phyloP scores from a whole-genome alignment of 2,797 vertebrate genomes.

The Muraenolepis orangiensis region DNA sequence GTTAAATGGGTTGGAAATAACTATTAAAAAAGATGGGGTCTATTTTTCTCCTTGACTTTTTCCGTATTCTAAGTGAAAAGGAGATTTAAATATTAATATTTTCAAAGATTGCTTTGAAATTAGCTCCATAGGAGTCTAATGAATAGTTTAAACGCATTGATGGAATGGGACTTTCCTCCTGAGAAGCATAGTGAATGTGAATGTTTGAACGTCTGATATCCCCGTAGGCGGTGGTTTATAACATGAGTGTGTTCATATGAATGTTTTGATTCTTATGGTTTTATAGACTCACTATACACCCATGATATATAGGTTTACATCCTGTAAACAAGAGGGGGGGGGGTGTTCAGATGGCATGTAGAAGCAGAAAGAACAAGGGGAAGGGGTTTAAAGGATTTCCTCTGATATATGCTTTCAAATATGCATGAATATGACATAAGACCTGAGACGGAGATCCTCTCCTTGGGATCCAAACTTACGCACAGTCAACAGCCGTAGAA shows the following conservation, averaged over 20 bases:
- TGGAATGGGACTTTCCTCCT: slow-evolving; percentile 45
- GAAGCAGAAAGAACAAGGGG: not conserved
- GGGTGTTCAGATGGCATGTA: too few species aligned
- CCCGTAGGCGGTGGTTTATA: too few species aligned
- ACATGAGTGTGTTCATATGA: too few species aligned
- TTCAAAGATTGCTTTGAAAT: too few species aligned
- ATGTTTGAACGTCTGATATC: slow-evolving; percentile 42
- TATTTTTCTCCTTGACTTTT: too few species aligned
- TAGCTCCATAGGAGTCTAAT: slow-evolving; percentile 22
- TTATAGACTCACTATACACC: too few species aligned
- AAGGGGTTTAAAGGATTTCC: slow-evolving; percentile 25
- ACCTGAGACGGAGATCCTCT: slow-evolving; percentile 47
- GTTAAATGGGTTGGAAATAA: too few species aligned
- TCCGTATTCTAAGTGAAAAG: too few species aligned
- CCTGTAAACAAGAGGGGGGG: too few species aligned
- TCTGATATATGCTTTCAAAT: slow-evolving; percentile 41
- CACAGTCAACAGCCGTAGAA: slow-evolving; percentile 60
- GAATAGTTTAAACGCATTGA: slow-evolving; percentile 55
- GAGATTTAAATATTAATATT: too few species aligned
- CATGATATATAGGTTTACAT: not conserved
- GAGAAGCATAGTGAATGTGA: slow-evolving; percentile 25
- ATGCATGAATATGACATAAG: slow-evolving; percentile 61
- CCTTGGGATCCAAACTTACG: slow-evolving; percentile 48
- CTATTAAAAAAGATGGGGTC: too few species aligned
- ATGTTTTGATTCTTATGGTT: too few species aligned